Percentiles rank a stretch among this genome's conserved stretches.
phyloP scores from a whole-genome alignment of 1,140 invertebrate species.

The Macrosteles quadrilineatus region DNA sequence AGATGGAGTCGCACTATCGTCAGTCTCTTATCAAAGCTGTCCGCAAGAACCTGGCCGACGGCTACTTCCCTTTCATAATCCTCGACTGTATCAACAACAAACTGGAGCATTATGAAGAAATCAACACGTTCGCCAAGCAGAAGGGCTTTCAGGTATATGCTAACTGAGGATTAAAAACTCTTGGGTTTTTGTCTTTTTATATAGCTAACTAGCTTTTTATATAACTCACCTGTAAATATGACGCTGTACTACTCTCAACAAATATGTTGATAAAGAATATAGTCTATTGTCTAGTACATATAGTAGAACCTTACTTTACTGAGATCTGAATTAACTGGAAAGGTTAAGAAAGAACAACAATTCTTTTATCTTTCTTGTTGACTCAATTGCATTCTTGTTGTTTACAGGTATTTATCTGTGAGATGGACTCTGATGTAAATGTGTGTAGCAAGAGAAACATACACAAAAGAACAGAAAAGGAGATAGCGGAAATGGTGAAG shows the following conservation, averaged over 20 bases:
- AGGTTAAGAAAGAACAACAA: no score
- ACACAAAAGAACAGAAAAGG: constrained; percentile 75
- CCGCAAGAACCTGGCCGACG: constrained; percentile 88
- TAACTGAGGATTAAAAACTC: no score
- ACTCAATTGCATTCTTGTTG: not conserved
- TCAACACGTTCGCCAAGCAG: constrained; percentile 84
- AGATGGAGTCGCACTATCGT: constrained; percentile 79
- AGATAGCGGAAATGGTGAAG: constrained; percentile 74
- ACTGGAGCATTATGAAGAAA: constrained; percentile 79
- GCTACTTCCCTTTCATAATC: constrained; percentile 92
- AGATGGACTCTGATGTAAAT: constrained; percentile 79
- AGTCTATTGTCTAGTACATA: no score
- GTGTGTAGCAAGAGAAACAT: constrained; percentile 81
- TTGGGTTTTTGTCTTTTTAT: constrained; percentile 6
- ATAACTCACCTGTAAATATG: no score
- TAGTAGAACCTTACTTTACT: no score
- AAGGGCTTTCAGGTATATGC: constrained; percentile 82
- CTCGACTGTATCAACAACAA: constrained; percentile 86
- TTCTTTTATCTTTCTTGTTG: no score
- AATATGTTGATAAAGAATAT: no score
- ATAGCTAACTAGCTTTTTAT: no score
- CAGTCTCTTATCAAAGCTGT: constrained; percentile 85
- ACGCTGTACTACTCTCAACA: no score
- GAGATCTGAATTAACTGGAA: no score
- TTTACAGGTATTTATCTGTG: constrained; percentile 79